Evolutionary conservation across 2,888 invertebrate species (phyloP).

Genomic region (Xanthia togata): DNA sequence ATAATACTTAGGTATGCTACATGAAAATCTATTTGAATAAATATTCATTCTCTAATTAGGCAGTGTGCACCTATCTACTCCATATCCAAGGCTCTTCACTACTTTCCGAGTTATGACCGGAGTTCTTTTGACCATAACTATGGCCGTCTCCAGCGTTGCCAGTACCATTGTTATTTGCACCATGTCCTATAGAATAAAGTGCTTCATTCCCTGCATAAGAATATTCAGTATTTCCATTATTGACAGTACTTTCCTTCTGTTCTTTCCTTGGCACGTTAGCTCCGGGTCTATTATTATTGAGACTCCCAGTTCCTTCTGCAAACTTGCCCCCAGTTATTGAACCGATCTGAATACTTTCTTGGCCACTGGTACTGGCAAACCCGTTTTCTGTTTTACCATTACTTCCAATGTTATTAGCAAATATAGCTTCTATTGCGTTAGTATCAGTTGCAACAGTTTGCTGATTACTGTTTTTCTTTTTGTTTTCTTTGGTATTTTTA

Average conservation of each 20-base stretch:
- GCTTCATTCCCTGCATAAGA: not conserved
- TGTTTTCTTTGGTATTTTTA: slow-evolving; percentile 16
- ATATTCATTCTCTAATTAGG: not conserved
- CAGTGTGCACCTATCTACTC: not conserved
- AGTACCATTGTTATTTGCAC: slow-evolving; percentile 4
- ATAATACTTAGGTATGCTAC: not conserved
- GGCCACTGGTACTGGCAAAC: not conserved
- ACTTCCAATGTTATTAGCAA: not conserved
- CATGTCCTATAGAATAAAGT: not conserved
- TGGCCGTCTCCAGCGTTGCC: not conserved
- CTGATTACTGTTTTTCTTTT: not conserved
- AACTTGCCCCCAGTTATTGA: slow-evolving; percentile 26
- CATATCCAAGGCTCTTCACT: slow-evolving; percentile 34
- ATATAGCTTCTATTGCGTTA: not conserved
- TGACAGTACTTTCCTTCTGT: not conserved
- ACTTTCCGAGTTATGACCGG: not conserved
- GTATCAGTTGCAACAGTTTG: not conserved
- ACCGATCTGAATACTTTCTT: slow-evolving; percentile 12
- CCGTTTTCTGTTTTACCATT: not conserved
- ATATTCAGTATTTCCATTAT: slow-evolving; percentile 5
- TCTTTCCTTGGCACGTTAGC: not conserved
- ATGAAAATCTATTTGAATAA: not conserved
- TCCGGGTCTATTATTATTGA: slow-evolving; percentile 3
- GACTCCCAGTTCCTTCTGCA: not conserved
- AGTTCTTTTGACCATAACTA: not conserved